Conservation (phyloP, 2,888 invertebrate genomes). For the Chaitophorus viminalis region DNA sequence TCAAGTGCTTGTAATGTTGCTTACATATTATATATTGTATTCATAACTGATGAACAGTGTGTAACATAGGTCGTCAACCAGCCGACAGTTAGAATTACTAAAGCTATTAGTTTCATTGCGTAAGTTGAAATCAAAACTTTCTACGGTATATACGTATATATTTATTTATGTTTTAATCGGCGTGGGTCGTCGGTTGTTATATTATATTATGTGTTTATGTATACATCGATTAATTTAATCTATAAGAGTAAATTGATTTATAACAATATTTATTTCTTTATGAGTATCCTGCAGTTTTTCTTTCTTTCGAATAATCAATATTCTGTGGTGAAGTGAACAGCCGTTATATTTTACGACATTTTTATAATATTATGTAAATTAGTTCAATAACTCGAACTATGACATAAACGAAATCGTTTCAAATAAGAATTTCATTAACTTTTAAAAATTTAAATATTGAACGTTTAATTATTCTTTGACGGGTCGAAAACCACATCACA, state of each 20-base stretch:
- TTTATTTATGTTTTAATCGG: not conserved
- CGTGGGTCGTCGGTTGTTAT: not conserved
- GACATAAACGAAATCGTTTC: not conserved
- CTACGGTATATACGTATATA: too few species aligned
- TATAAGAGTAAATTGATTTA: not conserved
- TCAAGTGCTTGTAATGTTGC: too few species aligned
- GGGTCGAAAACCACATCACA: not conserved
- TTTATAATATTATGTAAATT: not conserved
- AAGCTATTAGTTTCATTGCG: not conserved
- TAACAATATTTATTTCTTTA: not conserved
- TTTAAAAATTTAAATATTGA: too few species aligned
- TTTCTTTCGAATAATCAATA: too few species aligned
- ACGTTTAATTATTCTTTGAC: not conserved
- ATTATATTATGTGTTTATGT: not conserved
- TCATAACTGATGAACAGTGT: too few species aligned
- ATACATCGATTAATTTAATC: not conserved
- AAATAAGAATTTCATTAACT: not conserved
- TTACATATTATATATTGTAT: too few species aligned
- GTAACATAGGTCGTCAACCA: too few species aligned
- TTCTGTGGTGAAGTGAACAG: too few species aligned
- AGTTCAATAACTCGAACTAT: not conserved
- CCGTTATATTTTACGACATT: too few species aligned
- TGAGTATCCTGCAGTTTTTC: too few species aligned
- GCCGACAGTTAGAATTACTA: too few species aligned
- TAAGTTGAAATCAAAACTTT: not conserved